Evolutionary conservation across 2,113 vertebrate genomes (phyloP), one percentile per base, ranked within the genome.

Genomic region (Lamprologus sp.): DNA sequence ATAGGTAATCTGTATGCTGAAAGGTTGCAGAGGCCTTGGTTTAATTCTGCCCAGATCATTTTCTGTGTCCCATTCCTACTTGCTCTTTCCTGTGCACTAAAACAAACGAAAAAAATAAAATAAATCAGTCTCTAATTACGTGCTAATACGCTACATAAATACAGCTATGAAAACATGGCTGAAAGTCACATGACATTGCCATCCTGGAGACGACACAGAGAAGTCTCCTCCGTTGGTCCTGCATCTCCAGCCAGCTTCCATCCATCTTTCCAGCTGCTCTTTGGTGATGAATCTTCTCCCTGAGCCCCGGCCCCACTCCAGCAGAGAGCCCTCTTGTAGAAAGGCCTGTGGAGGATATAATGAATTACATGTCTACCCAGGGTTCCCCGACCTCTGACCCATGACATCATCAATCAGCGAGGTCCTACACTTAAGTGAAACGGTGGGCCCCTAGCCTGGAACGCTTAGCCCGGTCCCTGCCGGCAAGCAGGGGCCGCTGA

Each of bases 321-420:
- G 93, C 93, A 94, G 94, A 95, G 94, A 95, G 96, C 97, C 94
- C 96, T 97, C 93, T 88, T 97, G 95, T 95, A 96, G 96, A 97
- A 96, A 97, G 94, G 93, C 88, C 97, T 96, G 94, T 95, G 96
- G 96, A 97, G 97, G 97, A 97, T 98, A 97, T 98, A 98, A 98
- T 98, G 97, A 98, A 99, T 98, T 97, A 98, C 97, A 97, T 96
- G 96, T 97, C 97, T 97, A 97, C 97, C 97, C 97, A 96, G 97
- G 97, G 97, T 97, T 96, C 94, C 84, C 82, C 91, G 97, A 97
- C 97, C 98, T 97, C 95, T 94, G 97, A 95, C 97, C 98, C 92
- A 65, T 95, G 94, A 97, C 97, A 97, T 98, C 98, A 98, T 99
- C 97, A 97, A 99, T 99, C 98, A 99, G 94, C 90, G 94, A 93